These are phyloP conservation scores for Fopius arisanus DNA, from an alignment of 1,140 invertebrate species.

Conservation along the genomic window DNA sequence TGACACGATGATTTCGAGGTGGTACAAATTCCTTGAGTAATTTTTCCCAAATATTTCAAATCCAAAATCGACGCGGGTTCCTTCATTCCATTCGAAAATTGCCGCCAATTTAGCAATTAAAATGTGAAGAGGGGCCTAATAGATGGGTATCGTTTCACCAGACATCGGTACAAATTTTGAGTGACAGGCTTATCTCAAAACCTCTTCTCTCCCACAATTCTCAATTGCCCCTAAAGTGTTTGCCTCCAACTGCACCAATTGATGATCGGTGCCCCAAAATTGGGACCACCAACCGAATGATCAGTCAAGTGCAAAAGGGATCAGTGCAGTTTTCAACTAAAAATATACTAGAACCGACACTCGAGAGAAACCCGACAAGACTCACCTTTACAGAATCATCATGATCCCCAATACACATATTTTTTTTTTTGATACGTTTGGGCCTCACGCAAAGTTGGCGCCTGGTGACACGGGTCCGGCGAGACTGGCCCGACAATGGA, in stretches of 20 bases:
- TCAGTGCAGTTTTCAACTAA: neutral
- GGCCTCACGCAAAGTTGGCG: slow-evolving; percentile 30
- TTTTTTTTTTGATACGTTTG: slow-evolving; percentile 17
- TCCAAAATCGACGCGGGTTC: neutral
- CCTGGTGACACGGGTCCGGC: slow-evolving; percentile 25
- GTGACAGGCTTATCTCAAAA: slow-evolving; percentile 52
- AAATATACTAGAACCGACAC: neutral
- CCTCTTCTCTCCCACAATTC: slow-evolving; percentile 58
- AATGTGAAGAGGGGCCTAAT: slow-evolving; percentile 59
- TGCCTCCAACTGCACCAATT: neutral
- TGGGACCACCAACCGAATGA: neutral
- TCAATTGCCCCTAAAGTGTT: neutral
- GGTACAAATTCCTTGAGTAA: neutral
- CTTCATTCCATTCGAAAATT: slow-evolving; percentile 59
- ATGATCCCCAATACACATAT: slow-evolving; percentile 27
- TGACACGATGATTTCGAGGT: slow-evolving; percentile 2
- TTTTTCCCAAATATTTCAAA: neutral
- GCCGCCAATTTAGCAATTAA: slow-evolving; percentile 65
- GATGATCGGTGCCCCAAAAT: neutral
- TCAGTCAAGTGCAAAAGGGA: neutral
- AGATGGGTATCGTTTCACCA: slow-evolving; percentile 54
- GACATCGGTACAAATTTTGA: slow-evolving; percentile 53
- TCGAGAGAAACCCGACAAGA: neutral
- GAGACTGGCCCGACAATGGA: neutral
- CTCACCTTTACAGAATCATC: no score